phyloP scores from a whole-genome alignment of 2,113 vertebrate genomes.

The Pardalotus punctatus region DNA sequence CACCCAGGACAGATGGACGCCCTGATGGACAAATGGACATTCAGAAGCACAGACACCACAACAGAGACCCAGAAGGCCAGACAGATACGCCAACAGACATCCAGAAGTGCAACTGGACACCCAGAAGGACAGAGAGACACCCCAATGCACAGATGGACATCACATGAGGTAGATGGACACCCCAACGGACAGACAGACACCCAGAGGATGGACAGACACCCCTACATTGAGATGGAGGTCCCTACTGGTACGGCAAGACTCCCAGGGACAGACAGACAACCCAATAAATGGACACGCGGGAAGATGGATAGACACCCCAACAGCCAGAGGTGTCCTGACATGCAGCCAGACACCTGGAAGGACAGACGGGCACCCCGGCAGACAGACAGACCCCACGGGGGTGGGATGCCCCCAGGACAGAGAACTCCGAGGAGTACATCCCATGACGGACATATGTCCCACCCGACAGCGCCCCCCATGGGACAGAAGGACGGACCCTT shows the following conservation, averaged over 20 bases:
- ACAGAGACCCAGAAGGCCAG: not conserved
- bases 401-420: not conserved
- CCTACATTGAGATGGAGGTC: fast-evolving
- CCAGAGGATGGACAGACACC: not conserved
- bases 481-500: not conserved
- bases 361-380: not conserved
- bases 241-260: no score
- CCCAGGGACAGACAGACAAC: not conserved
- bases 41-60: no score
- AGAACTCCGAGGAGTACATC: not conserved
- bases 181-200: not conserved
- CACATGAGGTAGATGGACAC: not conserved
- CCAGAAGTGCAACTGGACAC: not conserved
- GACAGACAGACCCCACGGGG: not conserved
- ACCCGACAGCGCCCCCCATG: not conserved
- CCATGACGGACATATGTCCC: not conserved
- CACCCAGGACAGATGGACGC: not conserved
- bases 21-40: not conserved
- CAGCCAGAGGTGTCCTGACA: not conserved
- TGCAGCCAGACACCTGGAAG: not conserved
- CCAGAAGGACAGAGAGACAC: not conserved
- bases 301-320: not conserved
- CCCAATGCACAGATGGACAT: not conserved
- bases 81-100: not conserved
- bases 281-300: not conserved